Percentiles rank a stretch among this genome's conserved stretches.
Conservation (phyloP, 2,797 vertebrate species). For the Zenarchopterus dispar region DNA sequence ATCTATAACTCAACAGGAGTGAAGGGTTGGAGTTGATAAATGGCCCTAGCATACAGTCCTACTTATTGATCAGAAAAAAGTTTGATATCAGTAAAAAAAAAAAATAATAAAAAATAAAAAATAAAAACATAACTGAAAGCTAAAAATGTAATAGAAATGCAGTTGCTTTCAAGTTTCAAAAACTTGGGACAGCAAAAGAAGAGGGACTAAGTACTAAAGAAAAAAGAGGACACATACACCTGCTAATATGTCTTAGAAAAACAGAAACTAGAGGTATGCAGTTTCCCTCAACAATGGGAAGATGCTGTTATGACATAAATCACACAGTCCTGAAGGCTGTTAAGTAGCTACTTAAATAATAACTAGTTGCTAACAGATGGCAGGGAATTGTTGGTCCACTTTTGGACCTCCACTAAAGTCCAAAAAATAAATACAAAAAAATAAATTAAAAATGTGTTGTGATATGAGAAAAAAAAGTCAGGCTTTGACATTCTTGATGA, state of each 20-base stretch:
- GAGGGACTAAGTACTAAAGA: slow-evolving; percentile 44
- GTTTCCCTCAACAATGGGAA: slow-evolving; percentile 18
- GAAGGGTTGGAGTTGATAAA: slow-evolving; percentile 62
- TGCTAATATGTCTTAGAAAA: slow-evolving; percentile 80
- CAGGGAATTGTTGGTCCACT: slow-evolving; percentile 79
- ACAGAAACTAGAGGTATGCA: slow-evolving; percentile 90
- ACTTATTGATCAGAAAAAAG: slow-evolving; percentile 74
- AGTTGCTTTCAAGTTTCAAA: slow-evolving; percentile 35
- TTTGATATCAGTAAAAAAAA: slow-evolving; percentile 47
- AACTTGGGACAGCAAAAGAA: slow-evolving; percentile 67
- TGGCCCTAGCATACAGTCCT: slow-evolving; percentile 61
- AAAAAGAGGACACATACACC: slow-evolving; percentile 68
- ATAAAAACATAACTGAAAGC: too few relatives aligned
- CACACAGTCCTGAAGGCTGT: slow-evolving; percentile 85
- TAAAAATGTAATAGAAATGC: slow-evolving; percentile 30
- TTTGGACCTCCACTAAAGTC: slow-evolving; percentile 71
- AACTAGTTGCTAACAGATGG: slow-evolving; percentile 86
- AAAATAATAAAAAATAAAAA: slow-evolving; percentile 27
- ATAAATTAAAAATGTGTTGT: too few relatives aligned
- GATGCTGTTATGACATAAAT: slow-evolving; percentile 85
- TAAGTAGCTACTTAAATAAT: slow-evolving; percentile 89
- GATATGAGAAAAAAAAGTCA: not conserved
- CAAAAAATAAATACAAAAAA: slow-evolving; percentile 27
- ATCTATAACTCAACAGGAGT: slow-evolving; percentile 61
- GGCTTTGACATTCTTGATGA: slow-evolving; percentile 42